Conservation (phyloP, 2,797 vertebrate genomes). For the Sparidentex hasta region DNA sequence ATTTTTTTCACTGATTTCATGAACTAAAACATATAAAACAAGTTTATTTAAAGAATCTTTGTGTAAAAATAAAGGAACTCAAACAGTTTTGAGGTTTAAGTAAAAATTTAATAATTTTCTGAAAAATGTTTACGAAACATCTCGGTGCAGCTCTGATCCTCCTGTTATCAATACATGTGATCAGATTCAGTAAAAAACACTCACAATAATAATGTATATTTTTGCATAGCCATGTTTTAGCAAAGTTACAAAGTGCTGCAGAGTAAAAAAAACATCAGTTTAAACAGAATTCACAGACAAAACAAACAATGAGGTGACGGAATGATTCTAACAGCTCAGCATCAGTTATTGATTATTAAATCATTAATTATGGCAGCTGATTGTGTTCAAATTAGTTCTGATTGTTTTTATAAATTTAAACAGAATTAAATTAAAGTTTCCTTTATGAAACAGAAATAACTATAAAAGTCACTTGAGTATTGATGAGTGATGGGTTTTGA, state of each 20-base stretch:
- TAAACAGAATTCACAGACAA: background rate
- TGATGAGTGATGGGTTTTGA: background rate
- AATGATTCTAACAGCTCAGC: too few relatives aligned
- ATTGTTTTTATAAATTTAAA: too few relatives aligned
- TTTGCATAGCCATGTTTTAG: slow-evolving; percentile 15
- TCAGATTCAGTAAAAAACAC: background rate
- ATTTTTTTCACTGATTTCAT: too few relatives aligned
- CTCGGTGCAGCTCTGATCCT: background rate
- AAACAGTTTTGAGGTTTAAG: background rate
- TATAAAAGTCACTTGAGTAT: background rate
- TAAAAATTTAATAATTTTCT: slow-evolving; percentile 1
- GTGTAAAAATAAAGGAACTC: background rate
- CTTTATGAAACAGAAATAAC: too few relatives aligned
- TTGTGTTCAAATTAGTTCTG: too few relatives aligned
- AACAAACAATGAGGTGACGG: background rate
- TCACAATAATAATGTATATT: background rate
- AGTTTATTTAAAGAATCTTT: too few relatives aligned
- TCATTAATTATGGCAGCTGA: too few relatives aligned
- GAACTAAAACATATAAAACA: too few relatives aligned
- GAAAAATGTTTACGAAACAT: background rate
- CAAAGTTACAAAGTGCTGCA: slow-evolving; percentile 29
- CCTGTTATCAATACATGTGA: background rate
- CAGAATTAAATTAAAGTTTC: too few relatives aligned
- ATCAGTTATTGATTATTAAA: too few relatives aligned
- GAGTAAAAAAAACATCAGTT: background rate